Evolutionary conservation across 2,797 vertebrate species (phyloP).

Genomic region (Hirundo rustica): DNA sequence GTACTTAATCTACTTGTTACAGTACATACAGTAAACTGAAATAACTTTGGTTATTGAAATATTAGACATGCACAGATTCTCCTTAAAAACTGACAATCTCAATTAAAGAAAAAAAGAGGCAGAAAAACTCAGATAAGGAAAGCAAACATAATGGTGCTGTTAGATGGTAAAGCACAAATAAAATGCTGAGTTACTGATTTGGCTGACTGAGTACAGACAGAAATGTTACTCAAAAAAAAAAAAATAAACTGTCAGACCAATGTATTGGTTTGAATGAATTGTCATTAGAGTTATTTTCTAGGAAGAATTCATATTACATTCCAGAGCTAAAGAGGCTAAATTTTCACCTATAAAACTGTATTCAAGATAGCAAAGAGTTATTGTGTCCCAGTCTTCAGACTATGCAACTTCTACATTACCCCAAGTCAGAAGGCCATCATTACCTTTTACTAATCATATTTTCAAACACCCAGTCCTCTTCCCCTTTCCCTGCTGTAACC

Average conservation of each 20-base stretch:
- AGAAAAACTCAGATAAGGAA: background rate
- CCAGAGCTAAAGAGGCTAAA: background rate
- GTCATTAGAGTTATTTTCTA: background rate
- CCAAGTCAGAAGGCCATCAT: background rate
- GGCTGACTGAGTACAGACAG: background rate
- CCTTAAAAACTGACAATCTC: background rate
- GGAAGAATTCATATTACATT: background rate
- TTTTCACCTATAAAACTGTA: background rate
- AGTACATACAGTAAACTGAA: background rate
- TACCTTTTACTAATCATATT: background rate
- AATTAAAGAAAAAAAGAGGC: background rate
- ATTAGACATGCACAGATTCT: background rate
- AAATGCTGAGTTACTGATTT: background rate
- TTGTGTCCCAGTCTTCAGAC: background rate
- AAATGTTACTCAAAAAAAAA: background rate
- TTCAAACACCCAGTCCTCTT: background rate
- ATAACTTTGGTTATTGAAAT: background rate
- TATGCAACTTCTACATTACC: background rate
- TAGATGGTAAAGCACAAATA: background rate
- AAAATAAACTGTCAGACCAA: background rate
- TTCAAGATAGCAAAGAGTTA: background rate
- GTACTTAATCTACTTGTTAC: background rate
- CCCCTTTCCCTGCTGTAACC: background rate
- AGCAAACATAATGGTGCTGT: background rate
- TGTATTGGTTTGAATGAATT: background rate